Percentiles rank a stretch among this genome's conserved stretches.
Evolutionary conservation across 2,797 vertebrate species (phyloP).

Genomic region (Falco columbarius): DNA sequence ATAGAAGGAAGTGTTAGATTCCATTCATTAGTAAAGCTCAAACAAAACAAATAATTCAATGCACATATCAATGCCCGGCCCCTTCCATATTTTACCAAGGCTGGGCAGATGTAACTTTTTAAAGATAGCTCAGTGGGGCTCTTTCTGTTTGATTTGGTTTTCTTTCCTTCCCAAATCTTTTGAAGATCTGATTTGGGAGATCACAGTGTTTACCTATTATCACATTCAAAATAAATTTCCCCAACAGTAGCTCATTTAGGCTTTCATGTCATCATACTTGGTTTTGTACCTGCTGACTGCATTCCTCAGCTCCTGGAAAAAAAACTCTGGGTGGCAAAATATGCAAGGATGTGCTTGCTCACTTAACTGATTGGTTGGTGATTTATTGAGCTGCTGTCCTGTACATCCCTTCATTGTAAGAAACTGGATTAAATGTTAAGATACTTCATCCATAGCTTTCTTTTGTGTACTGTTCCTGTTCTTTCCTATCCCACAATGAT

Average conservation of each 20-base stretch:
- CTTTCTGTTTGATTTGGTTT: background rate
- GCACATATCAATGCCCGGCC: background rate
- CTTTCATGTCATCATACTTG: background rate
- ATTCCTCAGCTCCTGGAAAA: background rate
- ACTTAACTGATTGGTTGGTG: background rate
- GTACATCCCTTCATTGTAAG: background rate
- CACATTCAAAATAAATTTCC: background rate
- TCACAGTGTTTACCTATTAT: background rate
- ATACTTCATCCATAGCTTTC: background rate
- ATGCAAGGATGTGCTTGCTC: background rate
- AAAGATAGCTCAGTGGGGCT: background rate
- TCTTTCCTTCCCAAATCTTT: background rate
- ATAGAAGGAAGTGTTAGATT: background rate
- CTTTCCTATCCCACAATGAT: background rate
- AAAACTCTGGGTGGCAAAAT: background rate
- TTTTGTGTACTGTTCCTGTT: background rate
- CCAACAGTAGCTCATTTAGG: background rate
- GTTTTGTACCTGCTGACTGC: background rate
- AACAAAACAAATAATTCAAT: slow-evolving; percentile 12
- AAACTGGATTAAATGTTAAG: background rate
- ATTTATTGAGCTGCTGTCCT: background rate
- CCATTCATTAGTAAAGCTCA: slow-evolving; percentile 10
- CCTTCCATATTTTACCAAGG: background rate
- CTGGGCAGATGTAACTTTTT: background rate
- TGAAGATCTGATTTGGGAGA: background rate